Conservation (phyloP, 2,888 invertebrate species). For the Blastobasis lacticolella region DNA sequence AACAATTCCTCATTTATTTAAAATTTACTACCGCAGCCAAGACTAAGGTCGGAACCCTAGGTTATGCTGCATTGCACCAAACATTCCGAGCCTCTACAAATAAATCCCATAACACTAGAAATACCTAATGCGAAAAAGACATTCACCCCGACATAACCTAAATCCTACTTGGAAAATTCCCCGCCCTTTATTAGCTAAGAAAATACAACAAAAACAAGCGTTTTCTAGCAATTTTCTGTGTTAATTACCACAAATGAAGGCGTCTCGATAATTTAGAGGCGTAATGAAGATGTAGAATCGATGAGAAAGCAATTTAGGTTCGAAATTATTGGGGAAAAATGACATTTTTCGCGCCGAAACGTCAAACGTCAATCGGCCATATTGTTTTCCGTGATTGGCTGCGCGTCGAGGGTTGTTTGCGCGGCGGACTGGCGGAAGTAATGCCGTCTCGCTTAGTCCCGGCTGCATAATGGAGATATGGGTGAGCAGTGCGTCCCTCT, state of each 20-base stretch:
- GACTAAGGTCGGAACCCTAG: slow-evolving; percentile 12
- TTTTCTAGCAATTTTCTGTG: too few relatives aligned
- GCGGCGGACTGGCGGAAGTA: slow-evolving; percentile 32
- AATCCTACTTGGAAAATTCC: too few relatives aligned
- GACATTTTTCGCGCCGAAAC: slow-evolving; percentile 69
- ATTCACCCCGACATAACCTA: slow-evolving; percentile 8
- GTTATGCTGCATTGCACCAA: slow-evolving; percentile 43
- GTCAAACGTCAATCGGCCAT: slow-evolving; percentile 65
- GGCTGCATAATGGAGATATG: slow-evolving; percentile 68
- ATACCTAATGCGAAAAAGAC: slow-evolving; percentile 2
- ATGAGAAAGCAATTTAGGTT: slow-evolving; percentile 41
- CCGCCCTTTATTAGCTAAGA: too few relatives aligned
- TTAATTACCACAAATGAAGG: too few relatives aligned
- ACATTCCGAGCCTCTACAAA: slow-evolving; percentile 10
- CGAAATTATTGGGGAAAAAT: slow-evolving; percentile 45
- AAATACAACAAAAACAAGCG: too few relatives aligned
- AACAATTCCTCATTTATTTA: too few relatives aligned
- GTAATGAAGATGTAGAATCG: slow-evolving; percentile 53
- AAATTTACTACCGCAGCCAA: slow-evolving; percentile 11
- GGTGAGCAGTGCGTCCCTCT: slow-evolving; percentile 59
- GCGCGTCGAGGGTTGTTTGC: slow-evolving; percentile 40
- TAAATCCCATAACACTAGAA: slow-evolving; percentile 5
- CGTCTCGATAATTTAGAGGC: too few relatives aligned
- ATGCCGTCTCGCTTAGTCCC: slow-evolving; percentile 42
- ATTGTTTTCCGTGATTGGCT: slow-evolving; percentile 50